Conservation (phyloP, 2,888 invertebrate species). For the Euproctis similis region DNA sequence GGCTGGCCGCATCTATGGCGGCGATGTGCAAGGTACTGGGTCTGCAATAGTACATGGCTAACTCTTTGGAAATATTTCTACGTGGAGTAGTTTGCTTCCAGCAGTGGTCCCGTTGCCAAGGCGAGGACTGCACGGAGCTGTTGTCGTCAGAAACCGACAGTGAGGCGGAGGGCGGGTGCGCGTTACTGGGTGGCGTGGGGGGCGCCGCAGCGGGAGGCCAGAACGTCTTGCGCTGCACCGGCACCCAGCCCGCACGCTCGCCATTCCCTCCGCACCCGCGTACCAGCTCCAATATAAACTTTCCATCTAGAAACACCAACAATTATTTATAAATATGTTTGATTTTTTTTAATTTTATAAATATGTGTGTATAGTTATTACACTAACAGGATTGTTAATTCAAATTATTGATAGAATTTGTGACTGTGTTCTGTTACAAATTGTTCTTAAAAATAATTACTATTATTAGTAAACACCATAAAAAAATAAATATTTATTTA, state of each 20-base stretch:
- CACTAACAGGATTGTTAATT: too few relatives aligned
- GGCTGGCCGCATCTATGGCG: slow-evolving; percentile 56
- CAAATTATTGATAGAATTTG: too few relatives aligned
- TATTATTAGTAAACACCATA: too few relatives aligned
- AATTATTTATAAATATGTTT: too few relatives aligned
- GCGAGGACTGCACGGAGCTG: slow-evolving; percentile 92
- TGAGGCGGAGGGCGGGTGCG: slow-evolving; percentile 82
- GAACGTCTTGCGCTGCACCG: slow-evolving; percentile 90
- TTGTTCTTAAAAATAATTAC: too few relatives aligned
- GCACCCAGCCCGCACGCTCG: slow-evolving; percentile 90
- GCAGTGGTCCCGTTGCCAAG: slow-evolving; percentile 92
- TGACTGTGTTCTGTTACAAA: too few relatives aligned
- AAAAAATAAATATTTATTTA: too few relatives aligned
- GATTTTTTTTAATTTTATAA: too few relatives aligned
- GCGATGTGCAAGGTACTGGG: slow-evolving; percentile 67
- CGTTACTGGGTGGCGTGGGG: slow-evolving; percentile 60
- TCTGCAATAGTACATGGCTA: slow-evolving; percentile 82
- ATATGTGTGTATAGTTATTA: too few relatives aligned
- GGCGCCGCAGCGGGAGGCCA: slow-evolving; percentile 86
- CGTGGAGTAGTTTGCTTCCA: slow-evolving; percentile 90
- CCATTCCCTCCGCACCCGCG: slow-evolving; percentile 75
- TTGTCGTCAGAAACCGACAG: slow-evolving; percentile 94
- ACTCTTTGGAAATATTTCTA: slow-evolving; percentile 82
- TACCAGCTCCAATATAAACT: slow-evolving; percentile 90
- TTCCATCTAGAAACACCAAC: slow-evolving; percentile 85